Evolutionary conservation across 1,140 invertebrate genomes (phyloP).

Genomic region (Epicauta chinensis): DNA sequence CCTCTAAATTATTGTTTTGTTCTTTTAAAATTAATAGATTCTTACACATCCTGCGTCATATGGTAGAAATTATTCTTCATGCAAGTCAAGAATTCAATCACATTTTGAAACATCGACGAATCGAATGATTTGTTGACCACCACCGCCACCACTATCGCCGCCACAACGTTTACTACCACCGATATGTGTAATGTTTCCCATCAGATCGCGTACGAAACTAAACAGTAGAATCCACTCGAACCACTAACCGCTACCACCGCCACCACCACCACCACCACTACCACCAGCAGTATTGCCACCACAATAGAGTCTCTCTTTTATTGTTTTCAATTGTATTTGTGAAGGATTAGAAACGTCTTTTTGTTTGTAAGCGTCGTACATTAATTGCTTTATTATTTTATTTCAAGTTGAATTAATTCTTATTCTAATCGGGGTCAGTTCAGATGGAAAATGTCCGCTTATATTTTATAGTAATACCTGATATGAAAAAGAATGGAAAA

Average conservation of each 20-base stretch:
- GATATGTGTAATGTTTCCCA: conserved; percentile 15
- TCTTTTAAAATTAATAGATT: no score
- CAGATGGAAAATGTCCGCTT: no score
- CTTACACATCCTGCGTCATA: conserved; percentile 31
- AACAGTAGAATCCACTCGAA: not conserved
- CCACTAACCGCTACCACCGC: not conserved
- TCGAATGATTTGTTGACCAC: not conserved
- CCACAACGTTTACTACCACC: not conserved
- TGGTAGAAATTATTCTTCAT: conserved; percentile 28
- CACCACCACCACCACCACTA: conserved; percentile 6
- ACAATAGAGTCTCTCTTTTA: not conserved
- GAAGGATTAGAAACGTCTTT: no score
- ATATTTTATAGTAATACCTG: no score
- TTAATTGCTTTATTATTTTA: no score
- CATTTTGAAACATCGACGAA: conserved; percentile 33
- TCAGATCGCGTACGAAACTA: conserved; percentile 16
- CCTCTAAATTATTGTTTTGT: no score
- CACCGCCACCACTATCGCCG: not conserved
- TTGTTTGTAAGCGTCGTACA: no score
- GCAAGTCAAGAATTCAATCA: conserved; percentile 29
- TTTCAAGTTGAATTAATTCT: no score
- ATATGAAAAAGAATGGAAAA: no score
- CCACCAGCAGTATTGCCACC: not conserved
- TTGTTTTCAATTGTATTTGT: not conserved
- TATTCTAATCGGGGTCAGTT: no score